These are phyloP conservation scores for Pristionchus arcanus DNA, from an alignment of 2,888 invertebrate species.

Conservation along the genomic window DNA sequence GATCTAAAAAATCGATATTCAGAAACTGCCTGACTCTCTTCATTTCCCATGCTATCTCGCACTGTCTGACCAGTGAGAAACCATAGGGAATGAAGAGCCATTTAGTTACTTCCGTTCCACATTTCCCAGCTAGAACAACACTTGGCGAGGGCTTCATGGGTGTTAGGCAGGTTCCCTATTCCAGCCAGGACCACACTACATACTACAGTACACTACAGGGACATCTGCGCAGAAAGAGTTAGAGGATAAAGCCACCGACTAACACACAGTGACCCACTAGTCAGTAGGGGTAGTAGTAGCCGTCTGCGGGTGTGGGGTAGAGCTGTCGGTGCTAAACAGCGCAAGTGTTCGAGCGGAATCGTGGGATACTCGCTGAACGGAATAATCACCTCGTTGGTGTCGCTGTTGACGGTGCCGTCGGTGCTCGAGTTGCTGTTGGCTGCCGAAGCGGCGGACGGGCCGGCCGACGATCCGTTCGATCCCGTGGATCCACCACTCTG, in stretches of 20 bases:
- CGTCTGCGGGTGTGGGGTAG: not conserved
- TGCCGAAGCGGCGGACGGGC: not conserved
- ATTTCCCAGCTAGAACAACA: not conserved
- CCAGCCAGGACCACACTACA: not conserved
- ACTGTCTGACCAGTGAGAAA: too few species aligned
- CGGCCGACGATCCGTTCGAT: not conserved
- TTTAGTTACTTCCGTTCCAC: not conserved
- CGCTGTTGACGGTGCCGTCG: conserved; percentile 47
- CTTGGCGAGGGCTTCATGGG: not conserved
- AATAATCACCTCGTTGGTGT: conserved; percentile 30
- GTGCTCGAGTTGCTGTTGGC: conserved; percentile 40
- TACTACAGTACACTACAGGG: not conserved
- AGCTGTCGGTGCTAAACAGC: conserved; percentile 14
- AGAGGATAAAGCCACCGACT: not conserved
- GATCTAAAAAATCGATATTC: not conserved
- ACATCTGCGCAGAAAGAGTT: not conserved
- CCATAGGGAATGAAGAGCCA: too few species aligned
- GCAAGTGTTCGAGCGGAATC: not conserved
- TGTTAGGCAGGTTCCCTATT: not conserved
- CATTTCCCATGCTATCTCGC: too few species aligned
- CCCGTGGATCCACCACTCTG: not conserved
- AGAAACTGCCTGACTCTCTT: not conserved
- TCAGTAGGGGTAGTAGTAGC: conserved; percentile 2
- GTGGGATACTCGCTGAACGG: not conserved
- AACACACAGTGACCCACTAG: not conserved